Base-by-base conservation (phyloP, 2,113 vertebrate genomes). In the Tonatia bakeri region DNA sequence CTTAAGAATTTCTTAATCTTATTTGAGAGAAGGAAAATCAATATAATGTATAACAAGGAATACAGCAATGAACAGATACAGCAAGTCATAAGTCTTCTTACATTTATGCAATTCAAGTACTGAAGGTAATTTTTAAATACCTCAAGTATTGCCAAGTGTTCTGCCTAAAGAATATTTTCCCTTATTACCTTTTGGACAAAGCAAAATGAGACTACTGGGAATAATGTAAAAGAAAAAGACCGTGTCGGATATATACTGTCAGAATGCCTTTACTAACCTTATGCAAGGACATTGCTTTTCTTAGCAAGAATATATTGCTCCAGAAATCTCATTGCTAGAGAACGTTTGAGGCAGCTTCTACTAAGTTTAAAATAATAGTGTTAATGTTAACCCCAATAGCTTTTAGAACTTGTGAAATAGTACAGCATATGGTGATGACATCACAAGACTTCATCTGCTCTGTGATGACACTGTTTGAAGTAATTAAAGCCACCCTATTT, bases 341-440 rank as follows among this genome's bases (percentile, higher is more conserved):
- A 95, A 82, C 80, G 40, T 96, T 77, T 84, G 15, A 89, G 84
- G 36, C 31, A 92, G 38, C 87, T 59, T 90, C 87, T 72, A 72
- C 96, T 92, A 81, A 96, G 28, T 65, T 81, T 95, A 96, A 91
- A 90, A 87, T 38, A 88, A 47, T 80, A 81, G 26, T 88, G 50
- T 65, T 65, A 96, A 72, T 50, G 45, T 88, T 97, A 96, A 92
- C 90, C 87, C 90, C 73, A 73, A 90, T 73, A 96, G 38, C 59
- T 81, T 93, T 94, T 96, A 83, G 84, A 70, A 90, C 19, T 84
- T 95, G 83, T 82, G 54, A 96, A 89, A 93, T 72, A 83, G 69
- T 64, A 33, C 14, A 96, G 15, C 90, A 96, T 96, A 92, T 96
- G 92, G 90, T 65, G 43, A 87, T 85, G 52, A 38, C 28, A 87